Evolutionary conservation across 2,113 vertebrate species (phyloP).

Genomic region (Anhinga rufa): DNA sequence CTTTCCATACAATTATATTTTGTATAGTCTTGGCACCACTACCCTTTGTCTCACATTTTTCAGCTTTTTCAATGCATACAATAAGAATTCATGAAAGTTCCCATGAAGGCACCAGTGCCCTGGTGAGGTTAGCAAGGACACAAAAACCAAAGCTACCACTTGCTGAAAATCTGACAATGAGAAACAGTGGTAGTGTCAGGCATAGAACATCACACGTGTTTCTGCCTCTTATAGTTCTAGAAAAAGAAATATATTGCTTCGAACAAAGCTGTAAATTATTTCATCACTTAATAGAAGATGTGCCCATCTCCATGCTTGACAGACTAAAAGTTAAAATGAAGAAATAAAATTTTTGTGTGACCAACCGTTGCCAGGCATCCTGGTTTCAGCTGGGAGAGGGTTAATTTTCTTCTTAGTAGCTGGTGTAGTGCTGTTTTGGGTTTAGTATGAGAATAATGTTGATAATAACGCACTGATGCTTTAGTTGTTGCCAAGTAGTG

Average conservation of each 20-base stretch:
- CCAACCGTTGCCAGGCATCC: neutral
- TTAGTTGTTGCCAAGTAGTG: too few species aligned
- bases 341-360: neutral
- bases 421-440: too few species aligned
- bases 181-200: neutral
- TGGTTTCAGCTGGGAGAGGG: too few species aligned
- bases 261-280: neutral
- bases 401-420: too few species aligned
- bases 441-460: too few species aligned
- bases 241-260: neutral
- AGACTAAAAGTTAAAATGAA: neutral
- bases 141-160: neutral
- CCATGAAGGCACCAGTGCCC: neutral
- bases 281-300: neutral
- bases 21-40: neutral
- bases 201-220: fast-evolving
- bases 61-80: neutral
- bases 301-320: neutral
- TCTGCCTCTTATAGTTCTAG: neutral
- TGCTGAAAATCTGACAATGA: neutral
- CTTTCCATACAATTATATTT: neutral
- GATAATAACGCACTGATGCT: too few species aligned
- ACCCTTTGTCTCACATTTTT: neutral
- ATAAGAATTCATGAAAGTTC: neutral
- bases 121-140: neutral